Base-by-base conservation (phyloP, 2,113 vertebrate genomes). In the Colistium nudipinnis region DNA sequence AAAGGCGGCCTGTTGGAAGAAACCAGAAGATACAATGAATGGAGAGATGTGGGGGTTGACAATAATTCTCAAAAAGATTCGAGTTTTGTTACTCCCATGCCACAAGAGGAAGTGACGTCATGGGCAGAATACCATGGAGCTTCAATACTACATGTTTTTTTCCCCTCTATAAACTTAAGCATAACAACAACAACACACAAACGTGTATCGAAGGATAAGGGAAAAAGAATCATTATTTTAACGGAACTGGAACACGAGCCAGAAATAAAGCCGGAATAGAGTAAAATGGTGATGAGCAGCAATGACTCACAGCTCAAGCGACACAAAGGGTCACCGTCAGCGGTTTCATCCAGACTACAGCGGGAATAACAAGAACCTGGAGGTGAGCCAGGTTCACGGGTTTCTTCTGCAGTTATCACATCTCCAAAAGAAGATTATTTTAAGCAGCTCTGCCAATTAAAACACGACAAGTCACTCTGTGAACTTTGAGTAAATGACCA, bases 1-100 rank as follows among this genome's bases (percentile, higher is more conserved):
- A 54, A 92, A 94, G 22, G 91, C 90, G 70, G 92, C 92, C 93
- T 93, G 75, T 57, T 45, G 3, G 36, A 19, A 61, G 31, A 83
- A 41, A 84, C 6, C 25, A 64, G 30, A 75, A 13, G 11, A 51
- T 8, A 57, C 8, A 70, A 10, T 6, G 66, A 19, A 80, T n/a
- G 1, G 9, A 62, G 16, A 70, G 43, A 47, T 16, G 19, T 7
- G 20, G 25, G 41, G 48, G 48, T 35, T 53, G 44, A 57, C n/a
- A 60, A 22, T 20, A 45, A 63, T 49, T 10, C 16, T 16, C 1
- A 38, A 44, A 81, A 76, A 54, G n/a, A 28, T 12, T 0, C 7
- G 19, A 12, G 63, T 4, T 6, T 44, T 22, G 9, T 25, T 20
- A 20, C 52, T 53, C 41, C 6, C 43, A 54, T 2, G 20, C 44